Percentiles rank a stretch among this genome's conserved stretches.
These are phyloP conservation scores for Zootoca vivipara DNA, from an alignment of 2,113 vertebrate genomes.

Conservation along the genomic window DNA sequence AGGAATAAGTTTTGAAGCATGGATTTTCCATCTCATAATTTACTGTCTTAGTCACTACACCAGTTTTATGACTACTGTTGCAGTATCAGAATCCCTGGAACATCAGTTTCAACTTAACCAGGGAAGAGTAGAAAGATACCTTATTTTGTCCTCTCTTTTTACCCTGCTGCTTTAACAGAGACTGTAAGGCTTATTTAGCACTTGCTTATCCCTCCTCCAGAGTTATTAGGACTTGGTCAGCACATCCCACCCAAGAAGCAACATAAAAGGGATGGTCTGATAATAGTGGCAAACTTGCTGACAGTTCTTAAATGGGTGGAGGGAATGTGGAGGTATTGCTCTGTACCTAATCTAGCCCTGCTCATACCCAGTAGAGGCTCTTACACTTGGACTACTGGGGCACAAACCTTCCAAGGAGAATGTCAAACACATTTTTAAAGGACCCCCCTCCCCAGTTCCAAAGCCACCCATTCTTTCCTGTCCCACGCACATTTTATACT, in stretches of 20 bases:
- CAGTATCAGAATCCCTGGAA: not conserved
- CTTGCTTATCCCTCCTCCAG: not conserved
- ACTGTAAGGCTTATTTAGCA: not conserved
- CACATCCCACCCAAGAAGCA: not conserved
- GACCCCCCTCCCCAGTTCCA: no score
- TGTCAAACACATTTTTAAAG: no score
- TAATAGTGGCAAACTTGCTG: no score
- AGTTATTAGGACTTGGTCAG: not conserved
- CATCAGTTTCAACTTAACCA: not conserved
- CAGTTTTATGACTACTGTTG: not conserved
- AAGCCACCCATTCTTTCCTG: no score
- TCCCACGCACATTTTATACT: no score
- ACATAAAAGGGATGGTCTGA: not conserved
- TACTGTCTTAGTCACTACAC: not conserved
- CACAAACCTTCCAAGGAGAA: no score
- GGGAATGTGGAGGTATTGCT: no score
- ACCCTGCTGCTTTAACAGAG: not conserved
- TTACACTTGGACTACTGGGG: no score
- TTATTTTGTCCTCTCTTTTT: no score
- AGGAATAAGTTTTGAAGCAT: not conserved
- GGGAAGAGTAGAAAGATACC: not conserved
- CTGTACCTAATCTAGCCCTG: not conserved
- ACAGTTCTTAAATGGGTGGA: not conserved
- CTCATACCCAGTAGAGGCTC: slow-evolving; percentile 1
- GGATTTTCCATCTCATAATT: not conserved